Evolutionary conservation across 2,113 vertebrate genomes (phyloP), one percentile per base, ranked within the genome.

Genomic region (Corythornis vintsioides): DNA sequence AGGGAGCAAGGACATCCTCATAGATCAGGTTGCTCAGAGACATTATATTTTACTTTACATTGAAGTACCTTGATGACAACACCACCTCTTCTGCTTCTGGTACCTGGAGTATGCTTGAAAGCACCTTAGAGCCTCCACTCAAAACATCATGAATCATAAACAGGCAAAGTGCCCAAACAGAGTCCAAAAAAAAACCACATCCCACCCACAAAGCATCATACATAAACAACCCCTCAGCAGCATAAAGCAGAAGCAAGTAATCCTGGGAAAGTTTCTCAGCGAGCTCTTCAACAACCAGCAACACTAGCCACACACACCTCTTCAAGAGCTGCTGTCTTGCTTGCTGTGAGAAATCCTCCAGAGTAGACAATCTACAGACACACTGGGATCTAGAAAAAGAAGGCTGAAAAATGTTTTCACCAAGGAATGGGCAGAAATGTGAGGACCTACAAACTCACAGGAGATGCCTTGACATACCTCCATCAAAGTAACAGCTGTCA

Each of bases 121-220:
- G 76, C 69, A 90, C 82, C 83, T 93, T 47, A 74, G 76, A 88
- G 69, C 78, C 83, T 84, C 86, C 73, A 43, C 75, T 85, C 65
- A 92, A 90, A 93, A 87, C 75, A 89, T 43, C 64, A 55, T 92
- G 79, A 93, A 94, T 88, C 86, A 86, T n/a, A 35, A 35, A 19
- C 0, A 3, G 83, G 78, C 93, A 95, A 76, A 90, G 64, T 43
- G 88, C 91, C 88, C 70, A 85, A 92, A 80, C 16, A 28, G 48
- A 88, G 81, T 24, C 84, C 91, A 88, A n/a, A 74, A 90, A 74
- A 90, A 92, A 90, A 89, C 80, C 78, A 83, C 80, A 84, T 86
- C 92, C 57, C 82, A 86, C 61, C 70, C 90, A 91, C 80, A 67
- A 55, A 88, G 73, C 57, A 88, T 80, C 92, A n/a, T 15, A 71